Percentiles rank a stretch among this genome's conserved stretches.
Conservation (phyloP, 2,113 vertebrate genomes). For the Ophiodon elongatus region DNA sequence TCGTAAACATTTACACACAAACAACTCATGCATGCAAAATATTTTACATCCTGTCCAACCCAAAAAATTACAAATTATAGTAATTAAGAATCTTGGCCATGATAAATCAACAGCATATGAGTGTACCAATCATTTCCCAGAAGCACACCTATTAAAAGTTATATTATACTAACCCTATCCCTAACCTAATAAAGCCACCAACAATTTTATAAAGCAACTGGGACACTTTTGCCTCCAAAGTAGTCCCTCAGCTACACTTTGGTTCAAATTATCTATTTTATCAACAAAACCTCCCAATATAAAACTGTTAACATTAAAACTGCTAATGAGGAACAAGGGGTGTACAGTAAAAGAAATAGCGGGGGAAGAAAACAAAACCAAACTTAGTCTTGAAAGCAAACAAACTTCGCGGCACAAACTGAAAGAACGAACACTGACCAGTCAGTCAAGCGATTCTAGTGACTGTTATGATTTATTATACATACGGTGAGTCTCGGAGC, state of each 20-base stretch:
- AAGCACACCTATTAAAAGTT: slow-evolving; percentile 11
- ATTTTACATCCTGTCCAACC: background rate
- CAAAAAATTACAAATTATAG: background rate
- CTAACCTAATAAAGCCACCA: slow-evolving; percentile 14
- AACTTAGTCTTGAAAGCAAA: slow-evolving; percentile 10
- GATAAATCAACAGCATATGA: background rate
- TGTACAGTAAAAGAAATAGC: background rate
- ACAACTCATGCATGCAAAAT: background rate
- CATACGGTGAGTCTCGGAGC: slow-evolving; percentile 20
- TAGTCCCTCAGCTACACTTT: slow-evolving; percentile 30
- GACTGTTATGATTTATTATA: slow-evolving; percentile 52
- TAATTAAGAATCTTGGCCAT: background rate
- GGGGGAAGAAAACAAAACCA: background rate
- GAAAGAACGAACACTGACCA: slow-evolving; percentile 15
- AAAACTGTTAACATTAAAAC: slow-evolving; percentile 26
- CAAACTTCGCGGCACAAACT: slow-evolving; percentile 6
- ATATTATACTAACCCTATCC: background rate
- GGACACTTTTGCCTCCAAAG: slow-evolving; percentile 11
- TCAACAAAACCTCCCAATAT: background rate
- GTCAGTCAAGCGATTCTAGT: slow-evolving; percentile 9
- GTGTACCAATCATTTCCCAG: background rate
- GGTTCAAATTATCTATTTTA: slow-evolving; percentile 18
- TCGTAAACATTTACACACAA: background rate
- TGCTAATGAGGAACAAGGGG: slow-evolving; percentile 19
- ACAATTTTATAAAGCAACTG: slow-evolving; percentile 12